Evolutionary conservation across 2,888 invertebrate species (phyloP).

Genomic region (Clistopyga incitator): DNA sequence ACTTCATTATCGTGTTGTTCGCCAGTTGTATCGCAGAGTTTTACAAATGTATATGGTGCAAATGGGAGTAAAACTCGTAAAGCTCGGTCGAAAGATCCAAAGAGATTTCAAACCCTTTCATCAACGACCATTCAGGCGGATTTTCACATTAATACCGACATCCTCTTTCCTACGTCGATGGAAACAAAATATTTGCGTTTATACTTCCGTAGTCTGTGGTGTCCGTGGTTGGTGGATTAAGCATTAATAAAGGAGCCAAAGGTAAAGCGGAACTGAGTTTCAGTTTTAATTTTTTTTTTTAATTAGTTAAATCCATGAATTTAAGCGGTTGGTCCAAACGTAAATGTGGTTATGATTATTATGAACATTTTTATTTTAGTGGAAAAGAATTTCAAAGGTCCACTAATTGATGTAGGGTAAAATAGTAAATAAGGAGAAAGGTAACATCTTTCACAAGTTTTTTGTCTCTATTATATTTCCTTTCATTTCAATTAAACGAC

Average conservation of each 20-base stretch:
- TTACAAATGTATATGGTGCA: not conserved
- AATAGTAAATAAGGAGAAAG: too few species aligned
- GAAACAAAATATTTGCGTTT: conserved; percentile 9
- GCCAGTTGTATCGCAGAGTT: not conserved
- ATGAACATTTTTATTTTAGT: not conserved
- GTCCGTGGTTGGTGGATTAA: not conserved
- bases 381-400: not conserved
- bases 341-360: not conserved
- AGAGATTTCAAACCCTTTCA: conserved; percentile 11
- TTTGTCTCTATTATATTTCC: too few species aligned
- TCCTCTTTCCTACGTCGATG: not conserved
- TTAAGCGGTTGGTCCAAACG: not conserved
- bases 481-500: too few species aligned
- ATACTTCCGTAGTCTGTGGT: not conserved
- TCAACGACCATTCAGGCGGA: not conserved
- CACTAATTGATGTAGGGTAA: not conserved
- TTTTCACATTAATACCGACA: not conserved
- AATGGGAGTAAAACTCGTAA: not conserved
- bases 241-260: not conserved
- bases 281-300: not conserved
- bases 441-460: too few species aligned
- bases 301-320: not conserved
- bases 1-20: not conserved
- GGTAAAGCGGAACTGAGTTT: not conserved
- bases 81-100: not conserved